phyloP scores from a whole-genome alignment of 2,888 invertebrate species.

The Apeira syringaria region DNA sequence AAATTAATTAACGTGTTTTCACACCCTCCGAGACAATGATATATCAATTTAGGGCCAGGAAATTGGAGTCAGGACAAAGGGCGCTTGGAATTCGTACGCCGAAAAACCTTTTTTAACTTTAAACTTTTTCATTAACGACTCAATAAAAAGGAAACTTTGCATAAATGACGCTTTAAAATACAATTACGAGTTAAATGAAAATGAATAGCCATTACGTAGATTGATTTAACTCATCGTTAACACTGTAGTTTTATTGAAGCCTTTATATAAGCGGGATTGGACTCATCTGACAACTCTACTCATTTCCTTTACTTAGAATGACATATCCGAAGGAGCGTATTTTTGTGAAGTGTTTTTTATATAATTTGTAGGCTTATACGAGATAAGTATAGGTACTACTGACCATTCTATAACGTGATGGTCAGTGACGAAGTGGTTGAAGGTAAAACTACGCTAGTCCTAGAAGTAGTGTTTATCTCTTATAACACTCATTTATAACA shows the following conservation, averaged over 20 bases:
- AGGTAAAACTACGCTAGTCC: no score
- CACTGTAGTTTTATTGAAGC: not conserved
- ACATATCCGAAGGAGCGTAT: no score
- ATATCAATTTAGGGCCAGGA: slow-evolving; percentile 32
- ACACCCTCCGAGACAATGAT: slow-evolving; percentile 29
- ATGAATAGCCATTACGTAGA: slow-evolving; percentile 16
- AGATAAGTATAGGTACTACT: no score
- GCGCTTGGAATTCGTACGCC: slow-evolving; percentile 21
- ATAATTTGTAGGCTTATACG: no score
- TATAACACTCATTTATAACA: no score
- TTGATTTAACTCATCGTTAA: slow-evolving; percentile 15
- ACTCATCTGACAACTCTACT: no score
- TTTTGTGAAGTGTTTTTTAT: no score
- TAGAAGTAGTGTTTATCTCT: no score
- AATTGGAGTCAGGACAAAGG: slow-evolving; percentile 29
- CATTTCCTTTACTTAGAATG: no score
- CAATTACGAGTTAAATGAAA: slow-evolving; percentile 22
- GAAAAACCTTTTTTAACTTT: slow-evolving; percentile 27
- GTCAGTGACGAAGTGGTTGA: no score
- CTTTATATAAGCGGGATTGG: not conserved
- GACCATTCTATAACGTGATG: no score
- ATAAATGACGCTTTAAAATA: slow-evolving; percentile 25
- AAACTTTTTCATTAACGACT: slow-evolving; percentile 26
- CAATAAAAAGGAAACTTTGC: slow-evolving; percentile 26
- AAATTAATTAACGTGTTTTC: slow-evolving; percentile 39